These are phyloP conservation scores for Philhelius pedissequus DNA, from an alignment of 2,888 invertebrate species.

Conservation along the genomic window DNA sequence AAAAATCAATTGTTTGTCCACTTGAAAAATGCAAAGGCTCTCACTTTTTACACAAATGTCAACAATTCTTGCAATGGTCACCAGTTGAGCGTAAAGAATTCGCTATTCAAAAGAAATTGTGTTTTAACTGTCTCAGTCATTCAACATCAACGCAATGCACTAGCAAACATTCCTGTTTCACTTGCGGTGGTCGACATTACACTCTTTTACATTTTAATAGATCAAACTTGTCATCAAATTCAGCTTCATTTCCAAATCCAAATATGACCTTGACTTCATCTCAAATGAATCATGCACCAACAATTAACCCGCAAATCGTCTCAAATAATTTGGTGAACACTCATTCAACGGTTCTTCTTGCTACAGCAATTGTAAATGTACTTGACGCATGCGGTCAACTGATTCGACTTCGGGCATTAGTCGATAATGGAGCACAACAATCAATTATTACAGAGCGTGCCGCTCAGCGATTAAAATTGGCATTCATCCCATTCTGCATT, in stretches of 20 bases:
- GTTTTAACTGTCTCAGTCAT: neutral
- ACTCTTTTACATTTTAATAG: neutral
- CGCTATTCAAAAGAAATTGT: neutral
- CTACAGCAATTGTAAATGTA: neutral
- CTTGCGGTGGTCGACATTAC: neutral
- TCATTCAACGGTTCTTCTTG: too few species aligned
- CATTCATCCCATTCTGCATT: neutral
- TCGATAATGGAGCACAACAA: neutral
- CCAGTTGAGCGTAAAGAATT: neutral
- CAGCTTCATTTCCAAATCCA: neutral
- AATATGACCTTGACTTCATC: neutral
- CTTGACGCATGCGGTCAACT: neutral
- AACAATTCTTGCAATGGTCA: conserved; percentile 36
- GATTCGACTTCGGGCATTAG: neutral
- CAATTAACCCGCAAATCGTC: neutral
- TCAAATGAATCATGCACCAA: neutral
- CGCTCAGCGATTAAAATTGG: neutral
- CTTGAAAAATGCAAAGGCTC: conserved; percentile 11
- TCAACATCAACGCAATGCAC: neutral
- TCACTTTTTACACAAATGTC: conserved; percentile 25
- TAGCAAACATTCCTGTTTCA: neutral
- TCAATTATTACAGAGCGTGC: neutral
- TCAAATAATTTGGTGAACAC: too few species aligned
- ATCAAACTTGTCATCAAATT: too few species aligned
- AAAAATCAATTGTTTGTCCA: conserved; percentile 29